Percentiles rank a stretch among this genome's conserved stretches.
Evolutionary conservation across 2,888 invertebrate genomes (phyloP).

Genomic region (Deilephila elpenor): DNA sequence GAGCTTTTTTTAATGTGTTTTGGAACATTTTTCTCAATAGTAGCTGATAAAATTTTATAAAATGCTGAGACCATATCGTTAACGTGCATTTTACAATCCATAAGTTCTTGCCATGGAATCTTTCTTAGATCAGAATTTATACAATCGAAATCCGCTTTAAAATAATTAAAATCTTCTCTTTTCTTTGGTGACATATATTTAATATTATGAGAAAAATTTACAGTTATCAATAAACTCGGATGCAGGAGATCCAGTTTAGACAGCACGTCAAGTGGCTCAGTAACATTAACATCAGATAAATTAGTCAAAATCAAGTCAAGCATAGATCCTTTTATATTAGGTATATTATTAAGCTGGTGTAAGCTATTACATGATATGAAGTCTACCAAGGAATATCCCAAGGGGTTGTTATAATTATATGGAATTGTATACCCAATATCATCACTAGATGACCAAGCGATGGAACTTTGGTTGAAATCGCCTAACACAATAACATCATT

Average conservation of each 20-base stretch:
- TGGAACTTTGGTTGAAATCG: too few relatives aligned
- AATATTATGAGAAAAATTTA: too few relatives aligned
- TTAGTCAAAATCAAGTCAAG: slow-evolving; percentile 27
- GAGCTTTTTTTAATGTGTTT: neutral
- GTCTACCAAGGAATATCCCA: slow-evolving; percentile 17
- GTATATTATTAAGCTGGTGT: slow-evolving; percentile 16
- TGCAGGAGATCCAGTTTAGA: too few relatives aligned
- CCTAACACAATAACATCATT: neutral
- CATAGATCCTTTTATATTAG: slow-evolving; percentile 7
- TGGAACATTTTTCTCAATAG: slow-evolving; percentile 23
- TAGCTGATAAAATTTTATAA: slow-evolving; percentile 8
- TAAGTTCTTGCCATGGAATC: slow-evolving; percentile 5
- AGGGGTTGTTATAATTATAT: neutral
- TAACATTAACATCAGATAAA: neutral
- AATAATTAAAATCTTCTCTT: neutral
- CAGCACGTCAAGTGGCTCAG: neutral
- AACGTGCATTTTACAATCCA: neutral
- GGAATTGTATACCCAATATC: neutral
- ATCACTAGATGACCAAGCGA: neutral
- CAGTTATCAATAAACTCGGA: too few relatives aligned
- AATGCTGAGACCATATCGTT: slow-evolving; percentile 23
- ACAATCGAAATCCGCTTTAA: slow-evolving; percentile 1
- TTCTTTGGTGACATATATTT: slow-evolving; percentile 10
- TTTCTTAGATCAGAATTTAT: slow-evolving; percentile 14
- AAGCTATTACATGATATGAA: slow-evolving; percentile 25